Conservation (phyloP, 2,888 invertebrate genomes). For the Gymnosoma rotundatum region DNA sequence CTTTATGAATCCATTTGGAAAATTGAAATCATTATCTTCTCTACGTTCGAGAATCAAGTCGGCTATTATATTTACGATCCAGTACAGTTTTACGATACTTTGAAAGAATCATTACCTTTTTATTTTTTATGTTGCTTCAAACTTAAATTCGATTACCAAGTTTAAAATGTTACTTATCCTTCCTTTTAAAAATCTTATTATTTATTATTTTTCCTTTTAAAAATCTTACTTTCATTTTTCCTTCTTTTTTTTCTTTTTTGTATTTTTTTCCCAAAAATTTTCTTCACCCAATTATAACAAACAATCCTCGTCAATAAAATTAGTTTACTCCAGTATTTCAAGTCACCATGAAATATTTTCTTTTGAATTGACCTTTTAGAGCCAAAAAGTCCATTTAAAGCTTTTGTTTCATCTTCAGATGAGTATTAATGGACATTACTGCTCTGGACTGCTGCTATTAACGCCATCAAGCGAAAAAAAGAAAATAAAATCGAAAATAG, state of each 20-base stretch:
- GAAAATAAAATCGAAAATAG: conserved; percentile 60
- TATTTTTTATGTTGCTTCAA: too few species aligned
- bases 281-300: conserved; percentile 4
- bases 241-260: conserved; percentile 17
- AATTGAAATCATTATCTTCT: too few species aligned
- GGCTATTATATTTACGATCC: too few species aligned
- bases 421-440: conserved; percentile 19
- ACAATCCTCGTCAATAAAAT: background rate
- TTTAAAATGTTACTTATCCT: background rate
- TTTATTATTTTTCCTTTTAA: background rate
- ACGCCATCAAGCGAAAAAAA: conserved; percentile 37
- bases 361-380: background rate
- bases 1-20: too few species aligned
- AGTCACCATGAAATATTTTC: background rate
- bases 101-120: too few species aligned
- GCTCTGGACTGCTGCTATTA: conserved; percentile 32
- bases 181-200: too few species aligned
- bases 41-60: too few species aligned
- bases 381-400: conserved; percentile 16
- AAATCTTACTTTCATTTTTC: conserved; percentile 33
- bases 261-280: background rate
- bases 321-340: background rate
- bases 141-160: too few species aligned
- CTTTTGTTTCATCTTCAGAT: conserved; percentile 1
- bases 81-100: too few species aligned